Evolutionary conservation across 2,797 vertebrate genomes (phyloP).

Genomic region (Sus cebifrons): DNA sequence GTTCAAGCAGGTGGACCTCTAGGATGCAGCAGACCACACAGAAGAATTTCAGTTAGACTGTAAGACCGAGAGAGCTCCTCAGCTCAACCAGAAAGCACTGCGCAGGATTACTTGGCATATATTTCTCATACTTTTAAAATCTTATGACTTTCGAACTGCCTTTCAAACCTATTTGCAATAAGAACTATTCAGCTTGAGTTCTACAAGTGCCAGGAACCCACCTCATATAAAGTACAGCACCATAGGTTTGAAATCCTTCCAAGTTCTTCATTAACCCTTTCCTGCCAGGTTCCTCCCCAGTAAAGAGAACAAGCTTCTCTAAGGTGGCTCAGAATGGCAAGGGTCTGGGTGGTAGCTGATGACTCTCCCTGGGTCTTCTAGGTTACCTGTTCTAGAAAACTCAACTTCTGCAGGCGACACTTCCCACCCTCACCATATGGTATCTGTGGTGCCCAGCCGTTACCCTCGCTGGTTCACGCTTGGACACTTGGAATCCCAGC

Average conservation of each 20-base stretch:
- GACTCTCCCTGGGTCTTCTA: constrained; percentile 73
- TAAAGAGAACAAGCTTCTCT: constrained; percentile 57
- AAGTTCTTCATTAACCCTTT: constrained; percentile 56
- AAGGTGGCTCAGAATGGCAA: constrained; percentile 12
- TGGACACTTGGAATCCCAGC: constrained; percentile 98
- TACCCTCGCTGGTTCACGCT: constrained; percentile 99
- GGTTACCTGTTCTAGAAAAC: constrained; percentile 97
- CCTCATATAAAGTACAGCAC: not conserved
- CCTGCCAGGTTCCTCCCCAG: constrained; percentile 55
- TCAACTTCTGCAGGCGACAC: constrained; percentile 94
- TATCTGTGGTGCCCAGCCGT: constrained; percentile 97
- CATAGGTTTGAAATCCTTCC: constrained; percentile 66
- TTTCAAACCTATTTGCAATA: constrained; percentile 84
- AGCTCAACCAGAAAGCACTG: constrained; percentile 73
- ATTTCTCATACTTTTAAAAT: constrained; percentile 84
- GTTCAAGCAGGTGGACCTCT: constrained; percentile 70
- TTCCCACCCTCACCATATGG: constrained; percentile 96
- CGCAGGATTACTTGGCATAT: constrained; percentile 66
- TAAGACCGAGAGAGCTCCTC: constrained; percentile 69
- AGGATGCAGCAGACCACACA: constrained; percentile 71
- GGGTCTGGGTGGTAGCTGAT: constrained; percentile 74
- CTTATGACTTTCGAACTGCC: constrained; percentile 73
- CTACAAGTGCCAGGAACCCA: constrained; percentile 52
- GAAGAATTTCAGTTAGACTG: constrained; percentile 87
- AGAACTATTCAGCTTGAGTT: constrained; percentile 81